phyloP scores from a whole-genome alignment of 2,113 vertebrate species.

The Larimichthys crocea region DNA sequence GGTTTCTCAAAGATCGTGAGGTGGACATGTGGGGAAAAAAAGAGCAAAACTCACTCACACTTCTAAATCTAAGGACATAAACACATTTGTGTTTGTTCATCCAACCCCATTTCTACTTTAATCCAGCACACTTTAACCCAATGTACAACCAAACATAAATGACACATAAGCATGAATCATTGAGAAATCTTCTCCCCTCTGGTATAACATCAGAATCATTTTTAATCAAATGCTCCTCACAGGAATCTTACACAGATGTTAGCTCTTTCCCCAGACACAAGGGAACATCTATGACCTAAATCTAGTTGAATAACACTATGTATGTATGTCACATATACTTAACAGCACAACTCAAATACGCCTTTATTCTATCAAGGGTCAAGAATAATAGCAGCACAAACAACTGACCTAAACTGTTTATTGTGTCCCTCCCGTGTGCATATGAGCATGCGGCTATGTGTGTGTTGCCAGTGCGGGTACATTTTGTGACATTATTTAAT shows the following conservation, averaged over 20 bases:
- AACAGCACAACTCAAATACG: background rate
- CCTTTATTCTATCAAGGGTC: slow-evolving; percentile 1
- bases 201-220: slow-evolving; percentile 21
- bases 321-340: slow-evolving; percentile 1
- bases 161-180: slow-evolving; percentile 38
- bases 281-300: slow-evolving; percentile 61
- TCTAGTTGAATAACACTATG: slow-evolving; percentile 34
- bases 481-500: slow-evolving; percentile 8
- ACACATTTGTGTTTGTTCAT: slow-evolving; percentile 6
- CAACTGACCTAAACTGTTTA: slow-evolving; percentile 33
- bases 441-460: background rate
- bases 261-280: slow-evolving; percentile 41
- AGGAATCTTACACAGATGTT: slow-evolving; percentile 57
- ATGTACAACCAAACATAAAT: slow-evolving; percentile 13
- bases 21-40: background rate
- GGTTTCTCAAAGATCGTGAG: background rate
- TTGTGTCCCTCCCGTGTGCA: background rate
- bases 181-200: background rate
- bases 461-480: background rate
- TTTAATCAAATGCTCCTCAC: slow-evolving; percentile 55
- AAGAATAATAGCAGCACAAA: slow-evolving; percentile 35
- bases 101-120: slow-evolving; percentile 15
- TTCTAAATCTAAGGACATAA: slow-evolving; percentile 2
- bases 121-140: slow-evolving; percentile 45
- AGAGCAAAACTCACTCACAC: background rate